A percentile compares a stretch with the other conserved stretches of the same genome.
Conservation (phyloP, 2,888 invertebrate species). For the Coenonympha arcania region DNA sequence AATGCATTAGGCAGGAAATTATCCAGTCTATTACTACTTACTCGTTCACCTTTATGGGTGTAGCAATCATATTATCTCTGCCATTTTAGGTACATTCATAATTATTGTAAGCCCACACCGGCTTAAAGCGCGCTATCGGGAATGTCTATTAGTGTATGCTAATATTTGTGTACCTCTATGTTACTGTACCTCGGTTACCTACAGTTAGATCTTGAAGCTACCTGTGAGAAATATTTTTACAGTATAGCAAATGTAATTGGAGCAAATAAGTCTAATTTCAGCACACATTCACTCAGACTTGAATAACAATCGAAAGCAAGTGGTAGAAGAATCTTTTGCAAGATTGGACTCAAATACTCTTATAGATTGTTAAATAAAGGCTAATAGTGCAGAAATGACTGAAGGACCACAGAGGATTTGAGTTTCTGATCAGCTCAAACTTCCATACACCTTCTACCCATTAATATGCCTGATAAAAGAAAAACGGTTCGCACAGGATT, state of each 20-base stretch:
- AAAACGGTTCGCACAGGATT: too few species aligned
- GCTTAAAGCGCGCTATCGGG: not conserved
- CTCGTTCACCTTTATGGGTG: not conserved
- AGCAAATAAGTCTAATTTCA: too few species aligned
- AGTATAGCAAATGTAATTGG: not conserved
- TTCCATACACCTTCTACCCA: too few species aligned
- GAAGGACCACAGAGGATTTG: too few species aligned
- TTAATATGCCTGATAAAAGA: too few species aligned
- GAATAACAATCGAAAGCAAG: too few species aligned
- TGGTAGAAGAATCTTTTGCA: too few species aligned
- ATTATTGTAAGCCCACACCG: slow-evolving; percentile 5
- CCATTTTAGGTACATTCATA: slow-evolving; percentile 5
- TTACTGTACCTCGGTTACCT: not conserved
- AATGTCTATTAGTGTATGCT: slow-evolving; percentile 2
- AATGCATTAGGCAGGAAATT: slow-evolving; percentile 5
- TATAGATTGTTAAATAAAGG: too few species aligned
- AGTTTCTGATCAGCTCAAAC: too few species aligned
- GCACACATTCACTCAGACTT: too few species aligned
- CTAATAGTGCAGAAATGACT: too few species aligned
- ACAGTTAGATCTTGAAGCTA: not conserved
- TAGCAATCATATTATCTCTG: slow-evolving; percentile 6
- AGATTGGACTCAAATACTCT: too few species aligned
- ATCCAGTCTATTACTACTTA: not conserved
- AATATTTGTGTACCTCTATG: not conserved
- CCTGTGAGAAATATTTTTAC: not conserved